These are phyloP conservation scores for Tetramorium bicarinatum DNA, from an alignment of 2,888 invertebrate genomes.

Conservation along the genomic window DNA sequence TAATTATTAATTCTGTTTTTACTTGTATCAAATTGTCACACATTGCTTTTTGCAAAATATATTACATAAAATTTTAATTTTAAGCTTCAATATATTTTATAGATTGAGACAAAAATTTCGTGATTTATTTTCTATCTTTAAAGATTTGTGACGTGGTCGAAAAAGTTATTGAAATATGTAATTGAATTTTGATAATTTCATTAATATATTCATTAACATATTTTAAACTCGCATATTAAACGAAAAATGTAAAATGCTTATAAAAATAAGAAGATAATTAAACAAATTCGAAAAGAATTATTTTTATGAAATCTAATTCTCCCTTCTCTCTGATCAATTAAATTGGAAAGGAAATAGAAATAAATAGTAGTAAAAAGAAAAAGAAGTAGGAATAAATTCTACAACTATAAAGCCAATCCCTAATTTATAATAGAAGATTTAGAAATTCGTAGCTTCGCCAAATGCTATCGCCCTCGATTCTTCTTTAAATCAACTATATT, in stretches of 20 bases:
- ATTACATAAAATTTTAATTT: neutral
- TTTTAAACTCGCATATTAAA: neutral
- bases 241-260: neutral
- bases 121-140: neutral
- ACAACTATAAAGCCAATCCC: conserved; percentile 22
- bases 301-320: neutral
- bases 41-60: neutral
- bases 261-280: neutral
- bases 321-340: neutral
- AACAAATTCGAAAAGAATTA: neutral
- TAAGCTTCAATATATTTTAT: neutral
- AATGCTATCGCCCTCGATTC: conserved; percentile 16
- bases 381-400: conserved; percentile 19
- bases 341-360: neutral
- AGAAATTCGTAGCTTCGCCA: conserved; percentile 7
- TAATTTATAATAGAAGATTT: neutral
- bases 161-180: neutral
- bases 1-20: neutral
- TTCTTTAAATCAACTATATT: conserved; percentile 6
- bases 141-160: neutral
- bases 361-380: neutral
- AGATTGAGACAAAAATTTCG: neutral
- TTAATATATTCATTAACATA: neutral
- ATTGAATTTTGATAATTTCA: neutral
- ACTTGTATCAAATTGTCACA: neutral